phyloP scores from a whole-genome alignment of 2,888 invertebrate species.

The Drosophila lutescens region DNA sequence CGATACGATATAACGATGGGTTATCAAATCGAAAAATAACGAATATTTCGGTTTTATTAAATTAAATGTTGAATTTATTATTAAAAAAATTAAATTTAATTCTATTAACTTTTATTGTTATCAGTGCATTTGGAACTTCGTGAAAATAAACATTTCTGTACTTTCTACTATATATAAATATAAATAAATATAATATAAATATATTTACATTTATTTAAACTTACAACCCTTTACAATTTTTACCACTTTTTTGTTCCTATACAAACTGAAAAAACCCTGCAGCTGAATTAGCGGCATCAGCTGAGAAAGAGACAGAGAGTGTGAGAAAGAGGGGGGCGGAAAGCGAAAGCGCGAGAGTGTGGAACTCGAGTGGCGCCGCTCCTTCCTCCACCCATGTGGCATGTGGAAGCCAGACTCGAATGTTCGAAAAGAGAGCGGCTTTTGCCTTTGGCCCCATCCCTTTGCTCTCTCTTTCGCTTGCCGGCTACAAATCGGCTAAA shows the following conservation, averaged over 20 bases:
- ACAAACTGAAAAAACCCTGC: conserved; percentile 8
- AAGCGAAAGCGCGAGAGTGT: conserved; percentile 41
- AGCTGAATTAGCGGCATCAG: conserved; percentile 12
- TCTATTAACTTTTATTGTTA: too few relatives aligned
- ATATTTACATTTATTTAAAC: too few relatives aligned
- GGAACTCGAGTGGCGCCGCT: conserved; percentile 39
- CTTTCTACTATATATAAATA: too few relatives aligned
- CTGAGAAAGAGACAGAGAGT: background rate
- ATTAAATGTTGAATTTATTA: background rate
- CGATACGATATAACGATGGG: conserved; percentile 2
- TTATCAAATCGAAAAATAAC: background rate
- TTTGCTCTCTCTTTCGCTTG: conserved; percentile 36
- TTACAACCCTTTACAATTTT: background rate
- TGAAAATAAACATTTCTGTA: too few relatives aligned
- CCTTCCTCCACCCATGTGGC: conserved; percentile 39
- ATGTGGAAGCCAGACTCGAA: conserved; percentile 65
- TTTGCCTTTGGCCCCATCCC: conserved; percentile 4
- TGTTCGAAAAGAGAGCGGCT: conserved; percentile 28
- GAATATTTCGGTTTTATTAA: background rate
- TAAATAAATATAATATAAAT: too few relatives aligned
- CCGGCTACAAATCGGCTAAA: conserved; percentile 68
- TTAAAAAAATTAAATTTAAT: too few relatives aligned
- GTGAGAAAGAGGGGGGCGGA: conserved; percentile 2
- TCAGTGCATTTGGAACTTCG: too few relatives aligned
- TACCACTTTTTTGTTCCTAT: background rate